Conservation (phyloP, 1,140 invertebrate species). For the silkworm (Bombyx mori) region ASM3026992v2 NC_085115.1:5693001-5693500, state of each 20-base stretch:
- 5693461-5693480: slow-evolving; percentile 23
- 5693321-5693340: slow-evolving; percentile 32
- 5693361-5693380: slow-evolving; percentile 39
- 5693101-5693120: too few relatives aligned
- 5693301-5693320: slow-evolving; percentile 1
- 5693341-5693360: slow-evolving; percentile 49
- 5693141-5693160: too few relatives aligned
- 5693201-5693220: too few relatives aligned
- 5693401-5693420: slow-evolving; percentile 37
- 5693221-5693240: too few relatives aligned
- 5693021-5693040: slow-evolving; percentile 67
- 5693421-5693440: slow-evolving; percentile 12
- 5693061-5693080: slow-evolving; percentile 60
- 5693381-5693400: slow-evolving; percentile 26
- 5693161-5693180: too few relatives aligned
- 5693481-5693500: slow-evolving; percentile 40
- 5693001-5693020: slow-evolving; percentile 64
- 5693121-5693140: too few relatives aligned
- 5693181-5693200: too few relatives aligned
- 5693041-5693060: slow-evolving; percentile 68
- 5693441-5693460: too few relatives aligned
- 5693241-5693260: too few relatives aligned
- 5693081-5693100: too few relatives aligned
- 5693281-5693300: not conserved
- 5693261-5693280: too few relatives aligned